Base-by-base conservation (phyloP, 2,797 vertebrate species). In the Macropus fuliginosus region DNA sequence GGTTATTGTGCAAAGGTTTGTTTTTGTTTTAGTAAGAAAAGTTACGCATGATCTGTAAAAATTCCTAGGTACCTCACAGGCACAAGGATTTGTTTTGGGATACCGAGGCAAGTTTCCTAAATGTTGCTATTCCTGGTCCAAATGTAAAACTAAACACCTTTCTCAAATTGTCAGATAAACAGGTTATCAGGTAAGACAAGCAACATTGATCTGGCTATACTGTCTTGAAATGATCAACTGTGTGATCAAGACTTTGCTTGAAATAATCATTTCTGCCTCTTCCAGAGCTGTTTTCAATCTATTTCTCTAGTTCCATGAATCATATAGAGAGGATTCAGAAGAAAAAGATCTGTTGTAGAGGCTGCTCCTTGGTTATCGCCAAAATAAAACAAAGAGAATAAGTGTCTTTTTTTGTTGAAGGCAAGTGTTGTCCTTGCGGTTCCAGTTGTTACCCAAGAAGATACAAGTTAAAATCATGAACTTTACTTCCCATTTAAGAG, bases 291-390 rank as follows among this genome's bases (percentile, higher is more conserved):
- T 40, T 50, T 81, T 90, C 90, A 12, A 91, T 59, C 34, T 74
- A 54, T 27, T 54, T 50, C 66, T 34, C n/a, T 81, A 94, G 18
- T 56, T 92, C 14, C 91, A 54, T 92, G 40, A 29, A 54, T 18
- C 91, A 50, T 13, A 91, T 89, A 91, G 11, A 55, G 3, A 90
- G 29, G 29, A 95, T 8, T 50, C 89, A 94, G 34, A 55, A 52
- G 89, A 90, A 9, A 56, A 95, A 95, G 66, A 62, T 93, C 56
- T 92, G 57, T 92, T n/a, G n/a, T 56, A 92, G 55, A 95, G 56
- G 91, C 2, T 55, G 54, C 92, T 8, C 31, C 6, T 62, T 46
- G 59, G 31, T 93, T 10, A 89, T 14, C 5, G 34, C 21, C 34
- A 81, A 93, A 59, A 95, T 0, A 91, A 55, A 90, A 94, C n/a